Evolutionary conservation across 2,888 invertebrate species (phyloP).

Genomic region (Hecatera dysodea): DNA sequence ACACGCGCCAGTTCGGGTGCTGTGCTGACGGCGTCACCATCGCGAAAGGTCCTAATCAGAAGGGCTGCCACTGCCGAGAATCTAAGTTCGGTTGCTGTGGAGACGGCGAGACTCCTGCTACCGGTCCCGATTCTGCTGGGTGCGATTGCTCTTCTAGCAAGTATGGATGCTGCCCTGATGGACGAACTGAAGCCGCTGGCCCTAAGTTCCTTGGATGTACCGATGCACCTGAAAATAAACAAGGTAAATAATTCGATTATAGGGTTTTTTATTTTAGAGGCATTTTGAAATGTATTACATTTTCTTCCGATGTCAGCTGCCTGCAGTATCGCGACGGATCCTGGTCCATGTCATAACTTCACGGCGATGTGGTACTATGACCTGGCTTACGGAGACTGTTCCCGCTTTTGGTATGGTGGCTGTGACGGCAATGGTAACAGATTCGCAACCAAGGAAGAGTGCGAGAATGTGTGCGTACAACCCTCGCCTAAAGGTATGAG

Average conservation of each 20-base stretch:
- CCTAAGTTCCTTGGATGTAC: conserved; percentile 96
- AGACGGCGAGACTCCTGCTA: conserved; percentile 95
- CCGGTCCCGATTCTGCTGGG: conserved; percentile 94
- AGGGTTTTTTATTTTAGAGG: too few relatives aligned
- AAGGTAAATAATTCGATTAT: conserved; percentile 85
- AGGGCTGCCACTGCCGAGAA: conserved; percentile 95
- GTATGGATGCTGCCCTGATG: conserved; percentile 97
- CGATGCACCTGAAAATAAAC: conserved; percentile 92
- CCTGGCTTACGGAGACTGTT: conserved; percentile 96
- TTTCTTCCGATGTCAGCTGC: conserved; percentile 80
- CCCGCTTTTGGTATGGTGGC: conserved; percentile 98
- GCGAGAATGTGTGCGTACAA: conserved; percentile 95
- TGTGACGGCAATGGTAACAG: conserved; percentile 97
- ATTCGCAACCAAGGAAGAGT: conserved; percentile 95
- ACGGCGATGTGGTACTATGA: conserved; percentile 97
- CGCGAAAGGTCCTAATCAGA: conserved; percentile 92
- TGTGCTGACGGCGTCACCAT: conserved; percentile 95
- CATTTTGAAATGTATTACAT: not conserved
- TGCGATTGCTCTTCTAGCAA: conserved; percentile 95
- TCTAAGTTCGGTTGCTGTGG: conserved; percentile 96
- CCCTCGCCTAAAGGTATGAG: conserved; percentile 89
- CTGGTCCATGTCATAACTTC: conserved; percentile 95
- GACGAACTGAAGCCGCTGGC: conserved; percentile 94
- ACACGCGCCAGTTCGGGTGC: conserved; percentile 97
- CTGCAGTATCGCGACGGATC: conserved; percentile 93